These are phyloP conservation scores for Crotalus helleri DNA, from an alignment of 2,113 vertebrate genomes.

Conservation along the genomic window DNA sequence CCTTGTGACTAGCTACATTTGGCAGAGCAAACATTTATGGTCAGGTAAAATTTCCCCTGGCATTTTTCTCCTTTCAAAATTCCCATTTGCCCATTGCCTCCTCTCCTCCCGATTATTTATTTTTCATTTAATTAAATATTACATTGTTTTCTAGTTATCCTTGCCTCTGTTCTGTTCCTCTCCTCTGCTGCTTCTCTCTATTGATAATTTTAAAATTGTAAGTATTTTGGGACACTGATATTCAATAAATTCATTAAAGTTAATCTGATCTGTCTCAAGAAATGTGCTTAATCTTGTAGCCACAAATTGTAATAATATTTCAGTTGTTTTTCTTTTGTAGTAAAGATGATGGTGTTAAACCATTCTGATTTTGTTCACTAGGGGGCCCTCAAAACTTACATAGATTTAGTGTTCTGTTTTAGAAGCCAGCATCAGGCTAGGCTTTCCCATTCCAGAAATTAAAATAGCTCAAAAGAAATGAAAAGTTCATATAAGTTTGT, in stretches of 20 bases:
- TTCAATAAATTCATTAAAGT: neutral
- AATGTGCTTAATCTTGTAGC: neutral
- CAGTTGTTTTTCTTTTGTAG: neutral
- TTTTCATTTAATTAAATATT: neutral
- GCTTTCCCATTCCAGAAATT: slow-evolving; percentile 61
- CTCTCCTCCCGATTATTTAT: neutral
- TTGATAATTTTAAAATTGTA: neutral
- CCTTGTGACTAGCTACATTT: neutral
- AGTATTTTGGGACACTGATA: neutral
- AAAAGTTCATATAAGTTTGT: slow-evolving; percentile 42
- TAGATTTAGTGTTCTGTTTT: slow-evolving; percentile 38
- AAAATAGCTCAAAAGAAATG: slow-evolving; percentile 54
- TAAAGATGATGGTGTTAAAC: slow-evolving; percentile 16
- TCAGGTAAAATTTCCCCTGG: neutral
- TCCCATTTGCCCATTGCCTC: neutral
- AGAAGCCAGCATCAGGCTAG: slow-evolving; percentile 44
- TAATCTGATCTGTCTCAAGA: neutral
- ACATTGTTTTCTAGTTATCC: neutral
- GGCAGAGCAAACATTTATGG: neutral
- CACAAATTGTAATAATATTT: neutral
- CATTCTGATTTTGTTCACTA: slow-evolving; percentile 60
- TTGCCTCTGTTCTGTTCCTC: neutral
- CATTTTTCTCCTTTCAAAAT: neutral
- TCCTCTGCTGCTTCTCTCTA: neutral
- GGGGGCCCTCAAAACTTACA: slow-evolving; percentile 70